These are phyloP conservation scores for Drosophila paulistorum DNA, from an alignment of 1,140 invertebrate genomes.

Conservation along the genomic window DNA sequence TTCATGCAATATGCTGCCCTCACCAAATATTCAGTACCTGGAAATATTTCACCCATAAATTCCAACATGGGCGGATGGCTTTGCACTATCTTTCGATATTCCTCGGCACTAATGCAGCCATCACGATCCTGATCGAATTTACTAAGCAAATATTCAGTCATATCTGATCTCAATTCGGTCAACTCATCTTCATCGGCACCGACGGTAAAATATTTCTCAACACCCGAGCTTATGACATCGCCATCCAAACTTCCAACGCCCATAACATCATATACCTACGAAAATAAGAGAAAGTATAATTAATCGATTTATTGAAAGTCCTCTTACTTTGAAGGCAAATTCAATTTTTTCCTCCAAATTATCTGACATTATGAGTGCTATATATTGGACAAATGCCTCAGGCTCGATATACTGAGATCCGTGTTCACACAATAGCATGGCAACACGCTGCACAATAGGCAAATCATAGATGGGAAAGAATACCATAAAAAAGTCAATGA, in stretches of 20 bases:
- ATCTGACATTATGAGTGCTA: conserved; percentile 5
- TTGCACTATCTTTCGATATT: conserved; percentile 3
- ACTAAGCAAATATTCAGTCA: conserved; percentile 14
- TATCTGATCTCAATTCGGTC: conserved; percentile 5
- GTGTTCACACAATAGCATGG: background rate
- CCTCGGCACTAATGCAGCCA: conserved; percentile 6
- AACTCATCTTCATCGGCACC: conserved; percentile 19
- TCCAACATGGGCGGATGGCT: conserved; percentile 13
- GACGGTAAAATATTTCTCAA: conserved; percentile 10
- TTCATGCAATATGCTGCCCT: conserved; percentile 18
- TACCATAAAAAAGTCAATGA: background rate
- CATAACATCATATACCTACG: conserved; percentile 12
- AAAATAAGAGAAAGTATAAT: background rate
- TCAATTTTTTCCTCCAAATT: conserved; percentile 6
- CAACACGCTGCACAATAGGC: conserved; percentile 5
- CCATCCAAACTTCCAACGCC: background rate
- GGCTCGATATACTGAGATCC: background rate
- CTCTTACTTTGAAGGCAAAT: conserved; percentile 19
- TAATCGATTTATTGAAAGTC: background rate
- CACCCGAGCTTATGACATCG: conserved; percentile 4
- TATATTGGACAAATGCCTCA: conserved; percentile 12
- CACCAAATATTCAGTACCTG: conserved; percentile 11
- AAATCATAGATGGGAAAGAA: conserved; percentile 12
- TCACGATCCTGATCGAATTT: conserved; percentile 21
- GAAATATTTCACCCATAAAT: conserved; percentile 25